Evolutionary conservation across 2,888 invertebrate genomes (phyloP), one percentile per base, ranked within the genome.

Genomic region (Chloroclysta siterata): DNA sequence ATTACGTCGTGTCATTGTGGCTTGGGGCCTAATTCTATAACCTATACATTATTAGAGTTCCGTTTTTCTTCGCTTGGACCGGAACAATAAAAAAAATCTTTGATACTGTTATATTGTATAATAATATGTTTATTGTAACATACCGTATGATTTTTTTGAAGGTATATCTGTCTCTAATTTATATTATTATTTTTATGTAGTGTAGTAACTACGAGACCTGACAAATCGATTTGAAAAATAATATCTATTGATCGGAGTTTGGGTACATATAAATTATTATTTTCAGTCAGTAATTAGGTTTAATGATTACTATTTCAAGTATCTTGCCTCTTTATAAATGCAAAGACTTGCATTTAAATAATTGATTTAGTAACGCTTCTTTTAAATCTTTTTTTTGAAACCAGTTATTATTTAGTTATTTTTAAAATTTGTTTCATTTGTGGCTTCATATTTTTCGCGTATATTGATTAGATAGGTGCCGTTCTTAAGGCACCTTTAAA

Each of bases 181-280:
- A 36, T 39, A 8, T 33, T 44, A 15, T 47, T 7, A 6, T 3
- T 44, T 44, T 5, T 44, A 36, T 47, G 46, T 68, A 70, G 68
- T 76, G 44, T 29, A 29, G 29, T 33, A 73, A 77, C 79, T 76
- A 71, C 77, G 78, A 68, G 79, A 79, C 79, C 79, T 79, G 79
- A 58, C 44, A 53, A 53, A 59, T 7, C 48, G 55, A 65, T 65
- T 61, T 50, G 66, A 65, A 57, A 66, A 44, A 71, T 47, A 51
- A 42, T 41, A 50, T 42, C 50, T 61, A 46, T 15, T 42, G 28
- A 52, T 58, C 22, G 44, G 52, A 46, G 44, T 58, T 57, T 22
- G 57, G 39, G 52, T 46, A 56, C 15, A 17, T 17, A 17, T 15
- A 17, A 15, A 7, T 46, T 17, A n/a, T n/a, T 5, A 42, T n/a